Conservation (phyloP, 2,113 vertebrate genomes). For the Otis tarda region DNA sequence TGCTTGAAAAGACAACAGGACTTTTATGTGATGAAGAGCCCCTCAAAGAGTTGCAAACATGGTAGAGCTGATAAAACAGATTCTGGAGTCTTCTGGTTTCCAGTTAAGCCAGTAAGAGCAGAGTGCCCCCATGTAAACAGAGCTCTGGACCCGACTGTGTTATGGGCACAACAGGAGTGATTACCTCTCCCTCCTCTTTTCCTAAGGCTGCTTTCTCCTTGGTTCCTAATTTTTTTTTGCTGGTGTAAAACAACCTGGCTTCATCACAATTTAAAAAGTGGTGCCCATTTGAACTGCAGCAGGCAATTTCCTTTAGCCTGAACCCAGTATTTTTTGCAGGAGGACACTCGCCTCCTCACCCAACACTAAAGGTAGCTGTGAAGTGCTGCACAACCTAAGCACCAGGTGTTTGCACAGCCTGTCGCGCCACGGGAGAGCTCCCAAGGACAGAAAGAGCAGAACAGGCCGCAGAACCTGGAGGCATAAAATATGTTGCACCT, state of each 20-base stretch:
- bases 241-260: background rate
- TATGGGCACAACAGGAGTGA: background rate
- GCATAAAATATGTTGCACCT: background rate
- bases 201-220: background rate
- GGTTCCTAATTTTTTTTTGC: background rate
- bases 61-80: background rate
- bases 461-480: background rate
- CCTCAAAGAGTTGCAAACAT: background rate
- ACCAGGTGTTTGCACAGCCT: background rate
- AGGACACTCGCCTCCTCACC: background rate
- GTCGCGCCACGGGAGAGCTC: background rate
- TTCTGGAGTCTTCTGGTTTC: background rate
- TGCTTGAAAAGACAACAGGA: background rate
- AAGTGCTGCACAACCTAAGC: background rate
- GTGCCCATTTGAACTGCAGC: background rate
- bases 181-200: background rate
- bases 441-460: background rate
- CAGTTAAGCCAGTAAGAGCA: background rate
- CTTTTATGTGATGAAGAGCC: background rate
- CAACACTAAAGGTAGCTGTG: background rate
- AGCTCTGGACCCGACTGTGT: background rate
- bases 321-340: background rate
- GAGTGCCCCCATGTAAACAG: background rate
- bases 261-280: background rate
- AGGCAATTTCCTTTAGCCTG: background rate